Base-by-base conservation (phyloP, 2,113 vertebrate species). In the Bombycilla garrulus region DNA sequence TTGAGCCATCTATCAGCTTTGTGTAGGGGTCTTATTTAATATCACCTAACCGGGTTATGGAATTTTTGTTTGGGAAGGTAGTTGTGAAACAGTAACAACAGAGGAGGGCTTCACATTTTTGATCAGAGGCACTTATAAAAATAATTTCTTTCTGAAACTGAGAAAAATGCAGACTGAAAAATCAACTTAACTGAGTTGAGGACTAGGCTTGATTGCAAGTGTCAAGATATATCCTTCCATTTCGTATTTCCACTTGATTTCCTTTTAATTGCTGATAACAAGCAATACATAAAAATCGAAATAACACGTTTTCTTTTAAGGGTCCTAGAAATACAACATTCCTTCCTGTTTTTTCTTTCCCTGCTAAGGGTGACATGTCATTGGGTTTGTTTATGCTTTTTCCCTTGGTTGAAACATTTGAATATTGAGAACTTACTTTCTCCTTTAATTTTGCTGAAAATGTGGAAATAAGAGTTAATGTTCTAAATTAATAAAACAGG, bases 131-230 rank as follows among this genome's bases (percentile, higher is more conserved):
- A 20, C 38, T 89, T 69, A 21, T 78, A 28, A 65, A 82, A 89
- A 79, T 62, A 66, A 16, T 85, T 66, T 57, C 6, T 58, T 81
- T 71, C 31, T 84, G 60, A 74, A 93, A 51, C n/a, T 62, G 71
- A 67, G 45, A 64, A 92, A 84, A 93, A 67, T 21, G 15, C n/a
- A 73, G 47, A n/a, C 60, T 90, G 76, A 61, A 77, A 88, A 82
- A 66, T 69, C 31, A 74, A 3, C 42, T 26, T 48, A 84, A 25
- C 24, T 66, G 42, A 77, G n/a, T 54, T 54, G 44, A 83, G 26
- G 33, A 50, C 60, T 93, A 70, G 74, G 47, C 72, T 60, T 67
- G 44, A 88, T 83, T 92, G 42, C 51, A 74, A n/a, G 26, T 86
- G 47, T 92, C 33, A 73, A 56, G 56, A 58, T 54, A 51, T 0